Conservation (phyloP, 2,797 vertebrate genomes). For the Gallirallus australis region DNA sequence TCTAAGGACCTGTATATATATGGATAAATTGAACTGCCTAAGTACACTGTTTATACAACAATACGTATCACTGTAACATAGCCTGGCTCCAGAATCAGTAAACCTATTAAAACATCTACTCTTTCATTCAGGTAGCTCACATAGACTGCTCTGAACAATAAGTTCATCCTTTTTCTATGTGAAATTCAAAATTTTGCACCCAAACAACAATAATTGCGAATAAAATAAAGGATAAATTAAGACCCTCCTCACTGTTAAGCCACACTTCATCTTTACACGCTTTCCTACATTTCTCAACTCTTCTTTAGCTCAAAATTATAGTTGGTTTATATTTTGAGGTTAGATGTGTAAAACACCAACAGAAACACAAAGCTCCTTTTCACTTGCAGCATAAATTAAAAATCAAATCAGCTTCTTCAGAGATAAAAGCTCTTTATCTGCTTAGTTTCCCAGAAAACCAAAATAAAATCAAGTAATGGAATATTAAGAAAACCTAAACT, state of each 20-base stretch:
- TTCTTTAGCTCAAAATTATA: background rate
- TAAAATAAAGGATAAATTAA: background rate
- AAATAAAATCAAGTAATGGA: background rate
- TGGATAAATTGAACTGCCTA: background rate
- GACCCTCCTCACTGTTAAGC: background rate
- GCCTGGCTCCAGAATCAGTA: background rate
- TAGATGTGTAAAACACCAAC: background rate
- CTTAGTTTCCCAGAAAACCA: background rate
- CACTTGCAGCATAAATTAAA: background rate
- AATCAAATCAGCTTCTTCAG: background rate
- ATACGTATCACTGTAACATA: background rate
- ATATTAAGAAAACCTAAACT: background rate
- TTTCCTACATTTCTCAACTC: background rate
- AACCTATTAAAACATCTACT: background rate
- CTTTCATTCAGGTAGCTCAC: background rate
- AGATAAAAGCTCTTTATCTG: background rate
- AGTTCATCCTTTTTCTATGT: background rate
- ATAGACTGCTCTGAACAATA: background rate
- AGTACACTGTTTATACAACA: background rate
- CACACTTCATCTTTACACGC: background rate
- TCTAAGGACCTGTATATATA: background rate
- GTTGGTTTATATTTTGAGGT: background rate
- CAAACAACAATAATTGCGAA: background rate
- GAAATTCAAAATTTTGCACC: background rate
- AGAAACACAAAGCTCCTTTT: background rate